phyloP scores from a whole-genome alignment of 2,797 vertebrate genomes.

The Agapornis canus region DNA sequence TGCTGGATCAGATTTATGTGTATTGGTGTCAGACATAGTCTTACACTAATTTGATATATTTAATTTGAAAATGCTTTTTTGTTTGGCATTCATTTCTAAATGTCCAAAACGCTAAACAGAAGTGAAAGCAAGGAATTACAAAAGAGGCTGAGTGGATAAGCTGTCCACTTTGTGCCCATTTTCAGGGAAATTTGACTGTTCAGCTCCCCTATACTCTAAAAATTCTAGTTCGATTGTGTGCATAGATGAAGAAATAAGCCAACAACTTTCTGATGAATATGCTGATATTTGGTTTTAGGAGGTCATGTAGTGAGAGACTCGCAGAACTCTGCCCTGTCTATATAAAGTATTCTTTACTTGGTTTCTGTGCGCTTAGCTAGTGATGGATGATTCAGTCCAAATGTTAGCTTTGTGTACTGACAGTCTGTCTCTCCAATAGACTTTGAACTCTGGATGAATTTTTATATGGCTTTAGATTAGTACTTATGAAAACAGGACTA shows the following conservation, averaged over 20 bases:
- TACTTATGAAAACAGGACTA: slow-evolving; percentile 4
- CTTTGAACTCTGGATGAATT: slow-evolving; percentile 52
- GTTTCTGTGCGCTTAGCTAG: slow-evolving; percentile 16
- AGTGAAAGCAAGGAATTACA: not conserved
- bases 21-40: not conserved
- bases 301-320: not conserved
- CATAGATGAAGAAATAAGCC: not conserved
- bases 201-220: not conserved
- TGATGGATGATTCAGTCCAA: slow-evolving; percentile 24
- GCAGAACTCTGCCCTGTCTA: not conserved
- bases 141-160: not conserved
- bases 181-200: not conserved
- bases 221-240: not conserved
- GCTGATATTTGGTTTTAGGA: not conserved
- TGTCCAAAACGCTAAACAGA: not conserved
- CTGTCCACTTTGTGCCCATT: not conserved
- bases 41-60: not conserved
- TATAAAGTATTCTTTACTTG: not conserved
- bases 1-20: not conserved
- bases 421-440: slow-evolving; percentile 11
- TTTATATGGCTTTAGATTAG: slow-evolving; percentile 32
- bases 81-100: not conserved
- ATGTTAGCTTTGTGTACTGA: slow-evolving; percentile 22
- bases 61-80: not conserved
- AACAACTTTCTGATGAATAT: not conserved